Conservation (phyloP, 2,113 vertebrate genomes). For the Danionella cerebrum region DNA sequence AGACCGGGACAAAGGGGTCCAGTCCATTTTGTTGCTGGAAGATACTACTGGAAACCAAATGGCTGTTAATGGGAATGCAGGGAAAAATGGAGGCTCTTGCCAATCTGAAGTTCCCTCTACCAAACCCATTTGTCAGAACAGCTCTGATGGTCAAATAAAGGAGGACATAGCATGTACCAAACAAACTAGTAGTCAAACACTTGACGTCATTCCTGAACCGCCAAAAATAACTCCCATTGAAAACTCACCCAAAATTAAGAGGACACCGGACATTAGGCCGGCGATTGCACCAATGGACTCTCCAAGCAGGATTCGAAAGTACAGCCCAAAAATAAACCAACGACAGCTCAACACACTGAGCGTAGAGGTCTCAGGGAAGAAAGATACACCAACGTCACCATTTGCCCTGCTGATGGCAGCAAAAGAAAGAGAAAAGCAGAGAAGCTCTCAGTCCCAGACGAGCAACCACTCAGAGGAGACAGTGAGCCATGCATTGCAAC, state of each 20-base stretch:
- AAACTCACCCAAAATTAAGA: conserved; percentile 39
- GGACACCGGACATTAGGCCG: conserved; percentile 14
- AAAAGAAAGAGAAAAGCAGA: conserved; percentile 77
- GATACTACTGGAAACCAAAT: conserved; percentile 44
- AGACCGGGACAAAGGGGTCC: conserved; percentile 44
- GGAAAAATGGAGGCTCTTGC: conserved; percentile 22
- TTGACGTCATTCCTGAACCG: conserved; percentile 12
- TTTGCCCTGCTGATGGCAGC: conserved; percentile 83
- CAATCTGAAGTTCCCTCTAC: conserved; percentile 8
- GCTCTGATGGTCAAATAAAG: conserved; percentile 29
- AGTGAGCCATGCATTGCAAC: conserved; percentile 57
- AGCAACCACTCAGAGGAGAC: conserved; percentile 40
- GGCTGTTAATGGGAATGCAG: conserved; percentile 37
- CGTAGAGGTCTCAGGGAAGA: conserved; percentile 40
- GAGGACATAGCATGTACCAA: conserved; percentile 21
- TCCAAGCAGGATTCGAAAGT: conserved; percentile 27
- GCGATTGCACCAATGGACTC: conserved; percentile 11
- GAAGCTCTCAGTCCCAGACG: conserved; percentile 40
- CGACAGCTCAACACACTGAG: conserved; percentile 59
- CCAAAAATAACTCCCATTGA: conserved; percentile 1
- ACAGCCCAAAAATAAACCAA: conserved; percentile 52
- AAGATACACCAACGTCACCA: conserved; percentile 64
- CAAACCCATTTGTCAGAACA: conserved; percentile 48
- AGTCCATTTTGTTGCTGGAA: conserved; percentile 57
- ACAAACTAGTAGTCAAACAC: conserved; percentile 1